These are phyloP conservation scores for Mus minutoides DNA, from an alignment of 2,797 vertebrate genomes.

Conservation along the genomic window DNA sequence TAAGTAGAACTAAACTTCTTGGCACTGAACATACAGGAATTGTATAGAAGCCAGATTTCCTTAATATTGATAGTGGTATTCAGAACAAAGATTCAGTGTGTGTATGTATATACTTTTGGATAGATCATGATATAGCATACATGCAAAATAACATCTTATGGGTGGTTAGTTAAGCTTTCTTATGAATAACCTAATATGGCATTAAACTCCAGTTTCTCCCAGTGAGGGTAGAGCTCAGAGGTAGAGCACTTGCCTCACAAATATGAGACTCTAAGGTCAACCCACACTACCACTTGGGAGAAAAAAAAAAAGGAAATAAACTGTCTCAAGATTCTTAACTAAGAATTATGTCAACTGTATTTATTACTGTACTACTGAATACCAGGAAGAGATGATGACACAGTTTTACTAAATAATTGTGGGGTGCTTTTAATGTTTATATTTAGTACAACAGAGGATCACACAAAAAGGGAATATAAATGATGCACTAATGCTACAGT, in stretches of 20 bases:
- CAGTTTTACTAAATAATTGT: conserved; percentile 72
- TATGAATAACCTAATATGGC: conserved; percentile 41
- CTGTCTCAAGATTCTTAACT: conserved; percentile 52
- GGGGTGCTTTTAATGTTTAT: background rate
- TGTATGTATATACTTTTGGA: conserved; percentile 41
- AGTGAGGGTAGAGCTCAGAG: background rate
- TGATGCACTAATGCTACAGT: conserved; percentile 71
- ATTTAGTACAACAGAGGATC: conserved; percentile 54
- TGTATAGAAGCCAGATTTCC: background rate
- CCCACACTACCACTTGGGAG: background rate
- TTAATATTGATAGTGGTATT: background rate
- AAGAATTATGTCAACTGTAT: conserved; percentile 19
- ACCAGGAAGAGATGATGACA: conserved; percentile 62
- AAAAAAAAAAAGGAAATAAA: background rate
- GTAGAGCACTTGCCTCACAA: background rate
- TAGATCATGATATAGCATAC: conserved; percentile 6
- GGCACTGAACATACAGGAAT: background rate
- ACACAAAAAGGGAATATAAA: conserved; percentile 63
- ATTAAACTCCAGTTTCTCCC: conserved; percentile 51
- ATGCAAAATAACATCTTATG: conserved; percentile 44
- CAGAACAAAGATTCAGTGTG: conserved; percentile 14
- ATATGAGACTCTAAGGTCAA: background rate
- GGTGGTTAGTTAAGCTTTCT: conserved; percentile 55
- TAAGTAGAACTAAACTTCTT: conserved; percentile 45
- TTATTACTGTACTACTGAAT: conserved; percentile 73